Conservation (phyloP, 2,797 vertebrate genomes). For the Picus viridis region DNA sequence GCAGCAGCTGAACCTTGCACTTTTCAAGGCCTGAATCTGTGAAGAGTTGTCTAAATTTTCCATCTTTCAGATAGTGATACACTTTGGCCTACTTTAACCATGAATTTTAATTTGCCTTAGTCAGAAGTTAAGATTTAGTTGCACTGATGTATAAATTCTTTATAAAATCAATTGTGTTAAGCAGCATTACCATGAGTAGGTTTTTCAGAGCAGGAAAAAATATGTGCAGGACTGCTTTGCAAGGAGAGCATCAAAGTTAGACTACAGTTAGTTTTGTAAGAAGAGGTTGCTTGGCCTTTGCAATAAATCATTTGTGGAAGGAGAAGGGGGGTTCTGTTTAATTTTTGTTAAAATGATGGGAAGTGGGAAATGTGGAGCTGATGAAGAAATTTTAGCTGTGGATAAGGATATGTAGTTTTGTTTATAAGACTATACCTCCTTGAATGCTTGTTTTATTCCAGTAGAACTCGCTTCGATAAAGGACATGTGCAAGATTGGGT, state of each 20-base stretch:
- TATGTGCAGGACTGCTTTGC: neutral
- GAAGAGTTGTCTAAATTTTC: neutral
- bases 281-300: neutral
- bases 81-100: neutral
- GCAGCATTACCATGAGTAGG: neutral
- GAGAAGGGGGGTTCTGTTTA: neutral
- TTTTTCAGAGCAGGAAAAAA: neutral
- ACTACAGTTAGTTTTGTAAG: neutral
- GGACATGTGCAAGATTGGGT: neutral
- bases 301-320: neutral
- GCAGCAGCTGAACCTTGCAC: constrained; percentile 1
- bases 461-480: neutral
- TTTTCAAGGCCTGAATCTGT: neutral
- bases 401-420: neutral
- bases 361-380: neutral
- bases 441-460: neutral
- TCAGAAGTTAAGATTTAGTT: constrained; percentile 26
- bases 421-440: neutral
- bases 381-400: neutral
- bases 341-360: neutral
- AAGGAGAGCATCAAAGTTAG: neutral
- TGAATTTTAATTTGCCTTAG: constrained; percentile 21
- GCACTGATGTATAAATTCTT: neutral
- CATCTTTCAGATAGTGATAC: neutral
- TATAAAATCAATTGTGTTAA: neutral